These are phyloP conservation scores for Chloropsis cyanopogon DNA, from an alignment of 2,113 vertebrate genomes.

Conservation along the genomic window DNA sequence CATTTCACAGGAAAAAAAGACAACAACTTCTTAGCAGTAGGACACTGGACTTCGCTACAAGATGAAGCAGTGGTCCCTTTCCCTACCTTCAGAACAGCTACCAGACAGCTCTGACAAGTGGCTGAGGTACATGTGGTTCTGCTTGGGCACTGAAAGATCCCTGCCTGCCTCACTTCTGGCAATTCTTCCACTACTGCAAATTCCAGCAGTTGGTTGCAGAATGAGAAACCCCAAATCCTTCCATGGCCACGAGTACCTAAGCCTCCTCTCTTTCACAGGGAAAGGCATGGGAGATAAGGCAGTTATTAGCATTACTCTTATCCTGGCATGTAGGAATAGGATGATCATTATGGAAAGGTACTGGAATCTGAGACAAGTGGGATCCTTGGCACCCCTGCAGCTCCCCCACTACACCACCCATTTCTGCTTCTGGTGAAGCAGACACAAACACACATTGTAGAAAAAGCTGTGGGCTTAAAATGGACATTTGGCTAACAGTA, in stretches of 20 bases:
- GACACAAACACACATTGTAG: too few relatives aligned
- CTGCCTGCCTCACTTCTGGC: neutral
- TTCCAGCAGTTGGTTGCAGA: neutral
- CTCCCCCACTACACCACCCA: neutral
- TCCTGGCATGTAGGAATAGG: neutral
- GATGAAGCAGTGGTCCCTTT: neutral
- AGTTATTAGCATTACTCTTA: neutral
- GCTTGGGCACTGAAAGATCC: neutral
- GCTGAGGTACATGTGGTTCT: neutral
- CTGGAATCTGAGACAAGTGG: neutral
- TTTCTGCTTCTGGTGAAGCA: neutral
- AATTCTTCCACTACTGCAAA: neutral
- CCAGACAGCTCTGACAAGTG: neutral
- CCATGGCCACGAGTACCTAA: neutral
- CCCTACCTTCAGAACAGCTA: neutral
- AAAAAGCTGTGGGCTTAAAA: neutral
- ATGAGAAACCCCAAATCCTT: neutral
- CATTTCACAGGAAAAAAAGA: neutral
- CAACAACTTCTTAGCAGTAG: neutral
- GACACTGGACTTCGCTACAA: neutral
- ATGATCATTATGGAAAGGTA: neutral
- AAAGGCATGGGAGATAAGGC: neutral
- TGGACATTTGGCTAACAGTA: neutral
- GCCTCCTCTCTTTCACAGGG: neutral
- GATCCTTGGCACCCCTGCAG: fast-evolving